Conservation (phyloP, 2,113 vertebrate species). For the Brachyistius frenatus region DNA sequence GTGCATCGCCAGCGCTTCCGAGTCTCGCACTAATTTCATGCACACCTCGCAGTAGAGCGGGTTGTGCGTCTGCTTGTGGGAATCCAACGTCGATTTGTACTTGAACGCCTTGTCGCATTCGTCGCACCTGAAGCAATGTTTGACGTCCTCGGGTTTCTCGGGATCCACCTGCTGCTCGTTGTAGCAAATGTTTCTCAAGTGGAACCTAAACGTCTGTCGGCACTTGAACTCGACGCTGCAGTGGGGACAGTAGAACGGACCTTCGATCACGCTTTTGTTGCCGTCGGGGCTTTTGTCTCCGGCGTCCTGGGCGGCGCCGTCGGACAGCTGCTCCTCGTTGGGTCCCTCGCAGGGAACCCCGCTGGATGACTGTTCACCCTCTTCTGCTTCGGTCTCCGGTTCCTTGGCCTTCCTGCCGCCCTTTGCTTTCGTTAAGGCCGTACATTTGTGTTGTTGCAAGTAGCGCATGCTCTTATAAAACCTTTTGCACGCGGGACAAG, state of each 20-base stretch:
- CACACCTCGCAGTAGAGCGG: slow-evolving; percentile 81
- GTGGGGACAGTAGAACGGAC: slow-evolving; percentile 78
- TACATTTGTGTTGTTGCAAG: slow-evolving; percentile 76
- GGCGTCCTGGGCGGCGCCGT: slow-evolving; percentile 20
- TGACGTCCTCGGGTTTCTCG: slow-evolving; percentile 62
- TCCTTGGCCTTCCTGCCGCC: slow-evolving; percentile 32
- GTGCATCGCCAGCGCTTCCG: slow-evolving; percentile 72
- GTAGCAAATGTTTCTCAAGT: slow-evolving; percentile 80
- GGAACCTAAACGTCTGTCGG: slow-evolving; percentile 76
- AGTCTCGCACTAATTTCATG: slow-evolving; percentile 78
- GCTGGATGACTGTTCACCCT: slow-evolving; percentile 49
- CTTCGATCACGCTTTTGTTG: slow-evolving; percentile 51
- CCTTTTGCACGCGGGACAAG: slow-evolving; percentile 65
- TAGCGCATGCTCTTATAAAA: slow-evolving; percentile 70
- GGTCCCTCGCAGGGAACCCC: slow-evolving; percentile 4
- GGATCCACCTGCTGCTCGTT: slow-evolving; percentile 79
- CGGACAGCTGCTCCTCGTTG: slow-evolving; percentile 25
- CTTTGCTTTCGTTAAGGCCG: slow-evolving; percentile 26
- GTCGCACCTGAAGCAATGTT: slow-evolving; percentile 72
- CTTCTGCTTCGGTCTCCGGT: background rate
- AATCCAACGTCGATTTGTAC: slow-evolving; percentile 76
- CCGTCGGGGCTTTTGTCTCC: slow-evolving; percentile 54
- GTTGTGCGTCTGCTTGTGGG: slow-evolving; percentile 81
- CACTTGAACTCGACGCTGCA: slow-evolving; percentile 80
- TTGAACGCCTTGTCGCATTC: slow-evolving; percentile 79